Base-by-base conservation (phyloP, 2,888 invertebrate genomes). In the Caenorhabditis sp. region DNA sequence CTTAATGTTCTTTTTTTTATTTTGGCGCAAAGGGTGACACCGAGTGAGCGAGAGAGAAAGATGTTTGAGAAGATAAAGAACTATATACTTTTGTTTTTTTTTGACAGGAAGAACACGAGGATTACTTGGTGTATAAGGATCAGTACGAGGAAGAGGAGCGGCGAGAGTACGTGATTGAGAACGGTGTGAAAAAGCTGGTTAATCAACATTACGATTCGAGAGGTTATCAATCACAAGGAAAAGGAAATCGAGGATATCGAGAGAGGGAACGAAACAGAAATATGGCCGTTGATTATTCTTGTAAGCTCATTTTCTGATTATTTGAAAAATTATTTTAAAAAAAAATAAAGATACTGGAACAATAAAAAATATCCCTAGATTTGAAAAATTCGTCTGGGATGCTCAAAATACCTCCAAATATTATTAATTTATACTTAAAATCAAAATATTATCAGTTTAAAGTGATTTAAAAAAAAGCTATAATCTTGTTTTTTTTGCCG, bases 281-380 rank as follows among this genome's bases (percentile, higher is more conserved):
- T 38, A 82, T 82, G 82, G 80, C 82, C 27, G 82, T 82, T 38
- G 82, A 82, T 65, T 82, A 82, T 60, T 81, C 82, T 38, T 70
- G 73, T 74, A 53, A 60, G 73, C 56, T 27, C 23, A 49, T 61
- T 61, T 61, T 50, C 27, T 14, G 27, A 17, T 17, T 14, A n/a
- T n/a, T n/a, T n/a, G n/a, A n/a, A n/a, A n/a, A n/a, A n/a, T 27
- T 27, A 1, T 27, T 27, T 14, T 56, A 17, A 27, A 56, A 14
- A 12, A 20, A 36, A 5, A 10, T 4, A 21, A 10, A 36, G 36
- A 36, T 8, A 36, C 10, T 36, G 36, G 36, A 36, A 36, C n/a
- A n/a, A n/a, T n/a, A n/a, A n/a, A n/a, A n/a, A n/a, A n/a, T n/a
- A n/a, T n/a, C n/a, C n/a, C n/a, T n/a, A n/a, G n/a, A n/a, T n/a